A percentile compares a stretch with the other conserved stretches of the same genome.
phyloP scores from a whole-genome alignment of 2,113 vertebrate species.

The Eurystomus gularis region DNA sequence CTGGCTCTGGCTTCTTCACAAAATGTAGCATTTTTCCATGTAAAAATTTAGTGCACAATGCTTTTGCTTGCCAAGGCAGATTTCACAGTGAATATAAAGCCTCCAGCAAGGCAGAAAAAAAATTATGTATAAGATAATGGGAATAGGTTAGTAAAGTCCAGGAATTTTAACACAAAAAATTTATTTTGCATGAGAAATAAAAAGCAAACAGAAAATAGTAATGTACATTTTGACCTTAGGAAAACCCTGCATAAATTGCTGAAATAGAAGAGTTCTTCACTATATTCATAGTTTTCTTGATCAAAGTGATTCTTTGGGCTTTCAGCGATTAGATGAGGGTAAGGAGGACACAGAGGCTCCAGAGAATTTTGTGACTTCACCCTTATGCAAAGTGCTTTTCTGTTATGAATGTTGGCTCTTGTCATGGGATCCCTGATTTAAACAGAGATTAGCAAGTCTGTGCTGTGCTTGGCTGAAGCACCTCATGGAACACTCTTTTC shows the following conservation, averaged over 20 bases:
- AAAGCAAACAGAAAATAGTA: background rate
- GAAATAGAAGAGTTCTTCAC: background rate
- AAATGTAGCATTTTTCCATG: background rate
- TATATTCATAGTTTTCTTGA: background rate
- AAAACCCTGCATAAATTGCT: background rate
- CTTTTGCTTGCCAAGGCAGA: background rate
- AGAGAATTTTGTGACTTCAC: background rate
- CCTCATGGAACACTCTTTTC: background rate
- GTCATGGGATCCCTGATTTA: too few species aligned
- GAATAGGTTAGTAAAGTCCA: background rate
- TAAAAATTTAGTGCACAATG: background rate
- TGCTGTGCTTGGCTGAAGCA: background rate
- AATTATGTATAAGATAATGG: background rate
- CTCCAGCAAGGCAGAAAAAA: background rate
- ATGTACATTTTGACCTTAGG: background rate
- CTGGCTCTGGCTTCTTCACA: background rate
- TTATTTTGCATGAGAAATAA: background rate
- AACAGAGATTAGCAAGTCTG: background rate
- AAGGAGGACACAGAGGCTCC: background rate
- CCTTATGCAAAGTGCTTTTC: background rate
- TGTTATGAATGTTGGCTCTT: background rate
- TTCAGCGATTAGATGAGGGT: background rate
- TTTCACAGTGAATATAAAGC: background rate
- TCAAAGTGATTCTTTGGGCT: background rate
- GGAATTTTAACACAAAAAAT: background rate